These are phyloP conservation scores for Rhadina sibilatrix DNA, from an alignment of 2,113 vertebrate genomes.

Conservation along the genomic window DNA sequence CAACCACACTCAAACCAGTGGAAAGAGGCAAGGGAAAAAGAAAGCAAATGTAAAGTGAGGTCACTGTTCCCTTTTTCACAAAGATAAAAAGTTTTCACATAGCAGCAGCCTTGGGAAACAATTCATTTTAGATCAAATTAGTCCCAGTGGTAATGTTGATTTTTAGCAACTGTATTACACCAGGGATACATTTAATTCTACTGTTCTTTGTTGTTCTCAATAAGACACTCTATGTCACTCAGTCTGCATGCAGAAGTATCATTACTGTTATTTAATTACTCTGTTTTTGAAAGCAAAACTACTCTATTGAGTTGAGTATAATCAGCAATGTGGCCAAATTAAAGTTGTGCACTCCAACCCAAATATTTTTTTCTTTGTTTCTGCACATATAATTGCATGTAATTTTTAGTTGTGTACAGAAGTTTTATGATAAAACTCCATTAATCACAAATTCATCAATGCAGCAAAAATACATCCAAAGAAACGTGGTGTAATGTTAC, in stretches of 20 bases:
- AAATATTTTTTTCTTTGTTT: slow-evolving; percentile 74
- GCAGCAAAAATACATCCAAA: slow-evolving; percentile 55
- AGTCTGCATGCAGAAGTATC: slow-evolving; percentile 34
- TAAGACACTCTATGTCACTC: slow-evolving; percentile 43
- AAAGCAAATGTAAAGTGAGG: not conserved
- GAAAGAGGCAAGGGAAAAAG: not conserved
- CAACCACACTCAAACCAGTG: not conserved
- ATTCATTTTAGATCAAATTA: slow-evolving; percentile 45
- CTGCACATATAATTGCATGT: slow-evolving; percentile 72
- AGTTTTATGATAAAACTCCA: slow-evolving; percentile 68
- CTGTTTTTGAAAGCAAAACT: slow-evolving; percentile 66
- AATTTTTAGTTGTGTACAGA: slow-evolving; percentile 73
- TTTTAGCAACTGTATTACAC: slow-evolving; percentile 44
- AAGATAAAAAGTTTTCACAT: slow-evolving; percentile 27
- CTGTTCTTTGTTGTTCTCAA: slow-evolving; percentile 57
- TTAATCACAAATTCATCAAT: slow-evolving; percentile 71
- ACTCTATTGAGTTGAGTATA: slow-evolving; percentile 39
- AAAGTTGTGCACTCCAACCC: slow-evolving; percentile 66
- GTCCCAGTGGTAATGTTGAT: not conserved
- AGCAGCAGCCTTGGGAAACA: not conserved
- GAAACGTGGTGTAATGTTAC: slow-evolving; percentile 46
- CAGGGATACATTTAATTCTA: slow-evolving; percentile 9
- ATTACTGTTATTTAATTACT: slow-evolving; percentile 61
- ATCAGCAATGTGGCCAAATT: slow-evolving; percentile 66
- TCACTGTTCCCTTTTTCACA: not conserved